Conservation (phyloP, 92 coral and sea anemone species). For the Ricordea florida region DNA sequence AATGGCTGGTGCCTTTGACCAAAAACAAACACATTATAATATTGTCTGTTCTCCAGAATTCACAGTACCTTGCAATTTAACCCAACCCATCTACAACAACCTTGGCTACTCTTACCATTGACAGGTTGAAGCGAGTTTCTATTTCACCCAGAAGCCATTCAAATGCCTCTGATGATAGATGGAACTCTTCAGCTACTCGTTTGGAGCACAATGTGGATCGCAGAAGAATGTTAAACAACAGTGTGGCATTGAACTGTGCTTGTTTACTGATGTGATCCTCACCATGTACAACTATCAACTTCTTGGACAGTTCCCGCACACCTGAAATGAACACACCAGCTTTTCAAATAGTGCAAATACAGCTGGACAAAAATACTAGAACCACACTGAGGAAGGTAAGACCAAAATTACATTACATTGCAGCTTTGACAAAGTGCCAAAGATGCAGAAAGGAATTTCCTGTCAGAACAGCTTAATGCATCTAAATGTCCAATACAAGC, state of each 20-base stretch:
- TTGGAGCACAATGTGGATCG: constrained; percentile 95
- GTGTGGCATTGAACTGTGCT: constrained; percentile 98
- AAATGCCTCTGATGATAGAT: constrained; percentile 94
- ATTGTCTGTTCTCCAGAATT: too few relatives aligned
- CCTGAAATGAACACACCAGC: constrained; percentile 48
- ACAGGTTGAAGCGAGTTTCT: constrained; percentile 92
- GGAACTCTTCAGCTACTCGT: constrained; percentile 93
- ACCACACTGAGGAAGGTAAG: background rate
- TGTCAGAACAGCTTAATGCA: too few relatives aligned
- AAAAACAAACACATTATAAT: too few relatives aligned
- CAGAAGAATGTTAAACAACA: constrained; percentile 87
- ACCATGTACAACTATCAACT: constrained; percentile 85
- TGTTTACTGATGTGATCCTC: constrained; percentile 99
- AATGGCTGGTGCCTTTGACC: too few relatives aligned
- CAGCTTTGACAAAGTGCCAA: too few relatives aligned
- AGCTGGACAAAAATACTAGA: too few relatives aligned
- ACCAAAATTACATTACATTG: background rate
- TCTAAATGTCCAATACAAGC: too few relatives aligned
- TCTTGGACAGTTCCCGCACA: constrained; percentile 93
- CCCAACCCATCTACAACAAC: background rate
- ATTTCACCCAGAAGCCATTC: constrained; percentile 99
- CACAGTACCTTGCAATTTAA: background rate
- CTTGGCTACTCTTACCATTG: constrained; percentile 76
- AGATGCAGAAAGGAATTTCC: background rate
- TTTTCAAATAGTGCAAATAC: too few relatives aligned